phyloP scores from a whole-genome alignment of 2,797 vertebrate genomes.

The Eleutherodactylus coqui region DNA sequence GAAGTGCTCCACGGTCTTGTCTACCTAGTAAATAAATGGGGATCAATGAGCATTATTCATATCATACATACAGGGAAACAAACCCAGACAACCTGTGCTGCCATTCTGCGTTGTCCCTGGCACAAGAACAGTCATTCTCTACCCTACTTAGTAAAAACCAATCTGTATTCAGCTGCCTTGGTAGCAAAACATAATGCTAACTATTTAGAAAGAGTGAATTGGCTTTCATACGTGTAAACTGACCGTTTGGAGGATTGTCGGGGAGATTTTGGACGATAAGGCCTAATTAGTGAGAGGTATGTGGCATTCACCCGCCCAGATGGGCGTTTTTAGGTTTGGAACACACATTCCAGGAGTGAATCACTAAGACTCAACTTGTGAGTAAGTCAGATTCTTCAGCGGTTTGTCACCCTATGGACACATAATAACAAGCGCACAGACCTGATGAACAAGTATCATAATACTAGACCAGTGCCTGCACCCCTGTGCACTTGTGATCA shows the following conservation, averaged over 20 bases:
- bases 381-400: conserved; percentile 39
- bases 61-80: too few relatives aligned
- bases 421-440: neutral
- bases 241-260: neutral
- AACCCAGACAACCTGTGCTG: too few relatives aligned
- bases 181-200: neutral
- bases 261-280: neutral
- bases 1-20: too few relatives aligned
- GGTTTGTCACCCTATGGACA: conserved; percentile 35
- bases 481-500: neutral
- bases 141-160: neutral
- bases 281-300: neutral
- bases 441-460: conserved; percentile 14
- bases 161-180: neutral
- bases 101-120: too few relatives aligned
- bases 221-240: neutral
- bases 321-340: neutral
- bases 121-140: too few relatives aligned
- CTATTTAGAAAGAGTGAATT: neutral
- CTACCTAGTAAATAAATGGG: too few relatives aligned
- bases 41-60: too few relatives aligned
- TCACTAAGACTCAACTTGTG: neutral
- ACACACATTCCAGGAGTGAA: conserved; percentile 26
- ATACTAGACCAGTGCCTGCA: conserved; percentile 2
- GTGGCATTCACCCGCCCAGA: neutral